phyloP scores from a whole-genome alignment of 2,797 vertebrate genomes.

The Sphenopsis melanotis region DNA sequence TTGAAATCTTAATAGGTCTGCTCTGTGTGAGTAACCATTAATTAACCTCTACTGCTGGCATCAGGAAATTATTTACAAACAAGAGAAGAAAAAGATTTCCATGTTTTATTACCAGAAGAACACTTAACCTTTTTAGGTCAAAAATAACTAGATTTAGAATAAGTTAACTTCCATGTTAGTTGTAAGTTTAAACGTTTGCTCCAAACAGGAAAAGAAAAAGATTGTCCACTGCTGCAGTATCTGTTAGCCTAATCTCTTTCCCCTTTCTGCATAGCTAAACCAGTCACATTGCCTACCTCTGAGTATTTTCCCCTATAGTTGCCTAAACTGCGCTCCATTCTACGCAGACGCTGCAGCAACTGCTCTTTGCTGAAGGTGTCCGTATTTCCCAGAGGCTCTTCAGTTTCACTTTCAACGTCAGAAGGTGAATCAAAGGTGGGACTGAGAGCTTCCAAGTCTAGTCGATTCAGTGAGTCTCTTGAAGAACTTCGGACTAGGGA shows the following conservation, averaged over 20 bases:
- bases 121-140: not conserved
- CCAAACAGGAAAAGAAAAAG: not conserved
- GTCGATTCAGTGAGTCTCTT: constrained; percentile 85
- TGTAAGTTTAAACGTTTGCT: not conserved
- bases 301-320: constrained; percentile 91
- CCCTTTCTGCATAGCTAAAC: not conserved
- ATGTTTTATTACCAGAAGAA: not conserved
- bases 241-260: not conserved
- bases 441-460: constrained; percentile 74
- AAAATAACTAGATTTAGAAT: not conserved
- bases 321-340: constrained; percentile 85
- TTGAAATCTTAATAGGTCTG: not conserved
- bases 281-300: constrained; percentile 76
- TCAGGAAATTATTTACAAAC: not conserved
- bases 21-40: not conserved
- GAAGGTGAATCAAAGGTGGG: constrained; percentile 85
- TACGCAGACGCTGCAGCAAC: constrained; percentile 81
- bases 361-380: constrained; percentile 88
- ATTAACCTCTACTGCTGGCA: not conserved
- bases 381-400: constrained; percentile 78
- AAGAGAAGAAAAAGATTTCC: not conserved
- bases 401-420: constrained; percentile 91
- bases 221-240: not conserved
- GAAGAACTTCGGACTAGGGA: constrained; percentile 86
- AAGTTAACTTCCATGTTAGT: not conserved